phyloP scores from a whole-genome alignment of 2,113 vertebrate genomes.

The Amphilophus citrinellus region DNA sequence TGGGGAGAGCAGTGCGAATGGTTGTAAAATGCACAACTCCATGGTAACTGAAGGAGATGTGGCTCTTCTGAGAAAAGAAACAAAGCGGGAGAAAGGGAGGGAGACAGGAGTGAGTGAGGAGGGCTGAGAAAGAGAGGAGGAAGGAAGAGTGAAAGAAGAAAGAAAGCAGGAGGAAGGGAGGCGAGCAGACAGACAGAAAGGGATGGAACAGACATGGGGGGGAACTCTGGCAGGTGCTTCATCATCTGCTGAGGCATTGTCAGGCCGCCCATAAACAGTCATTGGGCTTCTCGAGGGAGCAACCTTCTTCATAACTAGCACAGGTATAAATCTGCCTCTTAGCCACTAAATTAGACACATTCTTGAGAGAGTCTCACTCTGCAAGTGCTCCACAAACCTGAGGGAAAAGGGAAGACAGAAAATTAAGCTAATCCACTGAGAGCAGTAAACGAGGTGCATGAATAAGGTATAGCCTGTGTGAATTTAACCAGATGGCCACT shows the following conservation, averaged over 20 bases:
- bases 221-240: conserved; percentile 76
- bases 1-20: conserved; percentile 52
- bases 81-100: conserved; percentile 24
- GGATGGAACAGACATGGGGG: conserved; percentile 66
- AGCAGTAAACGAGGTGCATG: conserved; percentile 64
- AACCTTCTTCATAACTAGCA: conserved; percentile 87
- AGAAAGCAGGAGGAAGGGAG: conserved; percentile 54
- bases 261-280: conserved; percentile 82
- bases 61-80: conserved; percentile 58
- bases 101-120: conserved; percentile 46
- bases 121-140: conserved; percentile 28
- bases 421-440: conserved; percentile 71
- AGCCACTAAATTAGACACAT: conserved; percentile 86
- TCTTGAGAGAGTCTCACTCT: conserved; percentile 70
- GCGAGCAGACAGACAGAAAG: conserved; percentile 68
- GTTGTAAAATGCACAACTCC: conserved; percentile 64
- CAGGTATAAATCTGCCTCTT: conserved; percentile 89
- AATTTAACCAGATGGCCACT: conserved; percentile 72
- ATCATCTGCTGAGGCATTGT: conserved; percentile 83
- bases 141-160: conserved; percentile 47
- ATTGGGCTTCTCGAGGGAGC: conserved; percentile 83
- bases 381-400: conserved; percentile 71
- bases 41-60: conserved; percentile 63
- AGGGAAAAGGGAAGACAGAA: conserved; percentile 59
- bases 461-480: conserved; percentile 58